Conservation (phyloP, 2,797 vertebrate genomes). For the Potorous gilbertii region DNA sequence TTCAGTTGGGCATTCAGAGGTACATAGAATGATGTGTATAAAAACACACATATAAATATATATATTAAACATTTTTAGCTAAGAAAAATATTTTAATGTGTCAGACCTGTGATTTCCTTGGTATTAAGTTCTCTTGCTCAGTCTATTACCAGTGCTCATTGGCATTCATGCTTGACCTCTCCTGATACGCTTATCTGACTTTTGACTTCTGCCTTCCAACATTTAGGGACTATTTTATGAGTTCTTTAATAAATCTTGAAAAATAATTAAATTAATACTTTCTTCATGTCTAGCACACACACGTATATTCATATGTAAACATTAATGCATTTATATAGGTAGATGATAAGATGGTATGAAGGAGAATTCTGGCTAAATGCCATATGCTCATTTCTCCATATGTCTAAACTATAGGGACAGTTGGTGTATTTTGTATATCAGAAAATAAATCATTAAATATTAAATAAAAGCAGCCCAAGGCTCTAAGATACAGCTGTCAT, state of each 20-base stretch:
- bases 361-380: not conserved
- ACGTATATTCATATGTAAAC: not conserved
- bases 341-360: constrained; percentile 28
- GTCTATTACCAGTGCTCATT: not conserved
- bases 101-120: not conserved
- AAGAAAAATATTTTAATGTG: not conserved
- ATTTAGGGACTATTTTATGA: not conserved
- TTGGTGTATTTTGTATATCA: not conserved
- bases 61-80: not conserved
- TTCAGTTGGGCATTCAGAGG: not conserved
- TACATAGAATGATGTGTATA: not conserved
- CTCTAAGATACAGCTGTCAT: not conserved
- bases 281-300: not conserved
- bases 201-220: not conserved
- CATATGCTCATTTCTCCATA: not conserved
- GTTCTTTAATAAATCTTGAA: not conserved
- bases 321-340: not conserved
- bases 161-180: not conserved
- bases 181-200: not conserved
- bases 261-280: not conserved
- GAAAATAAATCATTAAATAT: constrained; percentile 2
- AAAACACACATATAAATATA: not conserved
- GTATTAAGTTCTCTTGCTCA: not conserved
- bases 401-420: not conserved
- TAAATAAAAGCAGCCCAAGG: not conserved